Conservation (phyloP, 2,113 vertebrate species). For the Lepus timidus region DNA sequence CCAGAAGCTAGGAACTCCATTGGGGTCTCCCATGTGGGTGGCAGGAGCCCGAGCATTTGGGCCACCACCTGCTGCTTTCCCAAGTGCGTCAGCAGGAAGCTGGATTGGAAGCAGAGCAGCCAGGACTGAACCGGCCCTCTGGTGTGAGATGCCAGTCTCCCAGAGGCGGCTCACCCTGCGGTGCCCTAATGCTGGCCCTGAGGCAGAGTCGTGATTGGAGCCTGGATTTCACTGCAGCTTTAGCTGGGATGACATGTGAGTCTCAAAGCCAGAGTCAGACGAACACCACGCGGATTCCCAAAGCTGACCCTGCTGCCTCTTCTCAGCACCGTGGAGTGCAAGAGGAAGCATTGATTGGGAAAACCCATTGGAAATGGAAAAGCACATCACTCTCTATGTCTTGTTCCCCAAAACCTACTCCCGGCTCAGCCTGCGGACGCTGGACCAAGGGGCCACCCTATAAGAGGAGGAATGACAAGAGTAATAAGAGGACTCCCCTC, state of each 20-base stretch:
- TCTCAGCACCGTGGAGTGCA: background rate
- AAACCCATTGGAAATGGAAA: background rate
- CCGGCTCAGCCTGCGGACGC: background rate
- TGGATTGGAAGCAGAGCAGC: too few relatives aligned
- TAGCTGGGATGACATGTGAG: background rate
- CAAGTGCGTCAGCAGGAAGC: too few relatives aligned
- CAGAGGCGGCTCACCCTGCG: too few relatives aligned
- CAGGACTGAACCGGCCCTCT: too few relatives aligned
- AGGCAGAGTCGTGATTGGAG: background rate
- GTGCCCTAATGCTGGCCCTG: too few relatives aligned
- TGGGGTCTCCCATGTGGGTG: too few relatives aligned
- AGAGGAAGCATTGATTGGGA: background rate
- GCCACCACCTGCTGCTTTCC: too few relatives aligned
- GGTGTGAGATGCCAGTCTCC: too few relatives aligned
- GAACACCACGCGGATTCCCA: background rate
- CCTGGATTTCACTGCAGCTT: background rate
- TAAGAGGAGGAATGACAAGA: background rate
- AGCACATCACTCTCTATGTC: background rate
- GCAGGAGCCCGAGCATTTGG: too few relatives aligned
- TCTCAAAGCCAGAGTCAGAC: background rate
- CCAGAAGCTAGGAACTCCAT: too few relatives aligned
- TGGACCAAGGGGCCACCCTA: background rate
- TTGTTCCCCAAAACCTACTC: background rate
- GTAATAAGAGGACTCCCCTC: background rate
- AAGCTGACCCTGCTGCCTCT: background rate